Evolutionary conservation across 1,140 invertebrate species (phyloP), one percentile per base, ranked within the genome.

Genomic region (Andrena cerasifolii): DNA sequence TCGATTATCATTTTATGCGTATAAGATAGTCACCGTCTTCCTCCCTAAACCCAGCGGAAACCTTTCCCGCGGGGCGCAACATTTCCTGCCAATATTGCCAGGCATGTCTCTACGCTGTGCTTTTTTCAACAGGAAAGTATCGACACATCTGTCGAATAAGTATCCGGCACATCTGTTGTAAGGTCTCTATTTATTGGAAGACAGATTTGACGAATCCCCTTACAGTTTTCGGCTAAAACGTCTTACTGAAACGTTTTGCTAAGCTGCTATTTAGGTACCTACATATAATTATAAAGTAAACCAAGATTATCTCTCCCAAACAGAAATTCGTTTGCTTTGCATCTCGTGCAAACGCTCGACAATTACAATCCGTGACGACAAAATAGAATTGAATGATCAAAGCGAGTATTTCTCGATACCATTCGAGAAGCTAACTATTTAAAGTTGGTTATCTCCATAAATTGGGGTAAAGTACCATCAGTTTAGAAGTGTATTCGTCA

Each of bases 111-210:
- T 67, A 73, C 80, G 45, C 59, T 59, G 62, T 74, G 33, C 66
- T 73, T 61, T 65, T 73, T 83, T 67, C 26, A 40, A 82, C 68
- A 75, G 51, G 66, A 82, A 87, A 88, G 89, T 89, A 89, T 89
- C 86, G 88, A 87, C 88, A 88, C 83, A 89, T 85, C 87, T 84
- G 88, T 88, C 88, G 86, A 89, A 89, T 88, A 89, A 87, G 84
- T 85, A 89, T 85, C 87, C 67, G 65, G 72, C 84, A 83, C 88
- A 89, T 89, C 86, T 89, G 88, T 78, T 74, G 80, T 82, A 76
- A 88, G 74, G 72, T 85, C 72, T 88, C 79, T 78, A 80, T 83
- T 78, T 72, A 45, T 80, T 62, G 72, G 33, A 43, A 33, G 21
- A 66, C 28, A 80, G 70, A 70, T 66, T 65, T 56, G 51, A 53